Percentiles rank a stretch among this genome's conserved stretches.
phyloP scores from a whole-genome alignment of 2,888 invertebrate genomes.

The Azorinus chamasolen region DNA sequence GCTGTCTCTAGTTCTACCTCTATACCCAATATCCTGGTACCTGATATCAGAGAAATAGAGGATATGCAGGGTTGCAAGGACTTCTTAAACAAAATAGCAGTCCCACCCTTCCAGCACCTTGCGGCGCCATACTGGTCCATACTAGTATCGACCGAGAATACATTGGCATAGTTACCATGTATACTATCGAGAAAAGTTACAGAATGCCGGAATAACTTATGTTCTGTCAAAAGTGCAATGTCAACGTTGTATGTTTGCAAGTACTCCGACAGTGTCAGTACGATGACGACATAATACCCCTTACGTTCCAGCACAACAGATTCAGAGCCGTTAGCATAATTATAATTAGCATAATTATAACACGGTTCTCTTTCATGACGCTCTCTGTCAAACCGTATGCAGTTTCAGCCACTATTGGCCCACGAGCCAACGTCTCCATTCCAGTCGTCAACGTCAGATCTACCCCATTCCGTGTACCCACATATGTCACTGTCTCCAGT shows the following conservation, averaged over 20 bases:
- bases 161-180: not conserved
- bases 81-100: not conserved
- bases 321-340: not conserved
- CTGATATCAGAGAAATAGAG: too few species aligned
- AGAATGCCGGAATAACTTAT: not conserved
- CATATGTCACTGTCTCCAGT: too few species aligned
- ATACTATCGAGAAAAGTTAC: conserved; percentile 3
- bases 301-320: conserved; percentile 14
- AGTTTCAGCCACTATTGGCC: too few species aligned
- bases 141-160: not conserved
- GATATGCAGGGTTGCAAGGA: too few species aligned
- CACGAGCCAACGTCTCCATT: too few species aligned
- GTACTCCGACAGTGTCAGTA: not conserved
- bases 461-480: too few species aligned
- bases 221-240: conserved; percentile 9
- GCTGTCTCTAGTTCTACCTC: not conserved
- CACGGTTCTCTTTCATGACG: too few species aligned
- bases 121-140: not conserved
- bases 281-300: conserved; percentile 16
- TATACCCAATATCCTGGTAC: conserved; percentile 5
- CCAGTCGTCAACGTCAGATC: too few species aligned
- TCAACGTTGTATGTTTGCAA: conserved; percentile 7
- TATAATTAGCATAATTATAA: too few species aligned
- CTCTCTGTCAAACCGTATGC: too few species aligned
- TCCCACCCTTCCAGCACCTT: conserved; percentile 10